Evolutionary conservation across 2,113 vertebrate species (phyloP).

Genomic region (cattle (Bos taurus)): DNA sequence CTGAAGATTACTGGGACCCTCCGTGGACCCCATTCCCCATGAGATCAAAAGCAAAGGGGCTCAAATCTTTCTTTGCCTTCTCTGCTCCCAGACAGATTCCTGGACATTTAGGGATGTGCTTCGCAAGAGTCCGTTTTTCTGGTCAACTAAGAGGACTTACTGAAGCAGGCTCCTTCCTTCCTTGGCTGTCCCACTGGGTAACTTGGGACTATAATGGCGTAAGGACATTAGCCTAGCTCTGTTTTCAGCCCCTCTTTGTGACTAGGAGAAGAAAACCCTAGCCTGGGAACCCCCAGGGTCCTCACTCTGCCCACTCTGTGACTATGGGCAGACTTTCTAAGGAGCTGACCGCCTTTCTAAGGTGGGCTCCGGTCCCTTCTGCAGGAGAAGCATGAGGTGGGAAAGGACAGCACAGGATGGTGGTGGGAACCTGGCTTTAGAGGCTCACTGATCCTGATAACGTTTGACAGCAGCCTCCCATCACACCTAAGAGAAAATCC

Average conservation of each 20-base stretch:
- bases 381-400: rapidly evolving
- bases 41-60: neutral
- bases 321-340: neutral
- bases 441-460: too few relatives aligned
- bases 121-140: neutral
- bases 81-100: neutral
- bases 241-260: neutral
- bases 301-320: neutral
- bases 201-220: neutral
- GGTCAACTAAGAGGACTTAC: too few relatives aligned
- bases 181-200: neutral
- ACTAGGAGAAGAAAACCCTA: neutral
- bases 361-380: neutral
- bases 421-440: too few relatives aligned
- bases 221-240: neutral
- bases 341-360: neutral
- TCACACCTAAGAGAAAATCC: neutral
- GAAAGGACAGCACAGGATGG: neutral
- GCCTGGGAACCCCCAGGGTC: neutral
- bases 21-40: neutral
- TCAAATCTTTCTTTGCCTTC: neutral
- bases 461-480: neutral
- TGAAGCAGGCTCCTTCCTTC: neutral
- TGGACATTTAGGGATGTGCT: rapidly evolving
- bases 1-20: neutral